These are phyloP conservation scores for Embiotoca jacksoni DNA, from an alignment of 2,113 vertebrate species.

Conservation along the genomic window DNA sequence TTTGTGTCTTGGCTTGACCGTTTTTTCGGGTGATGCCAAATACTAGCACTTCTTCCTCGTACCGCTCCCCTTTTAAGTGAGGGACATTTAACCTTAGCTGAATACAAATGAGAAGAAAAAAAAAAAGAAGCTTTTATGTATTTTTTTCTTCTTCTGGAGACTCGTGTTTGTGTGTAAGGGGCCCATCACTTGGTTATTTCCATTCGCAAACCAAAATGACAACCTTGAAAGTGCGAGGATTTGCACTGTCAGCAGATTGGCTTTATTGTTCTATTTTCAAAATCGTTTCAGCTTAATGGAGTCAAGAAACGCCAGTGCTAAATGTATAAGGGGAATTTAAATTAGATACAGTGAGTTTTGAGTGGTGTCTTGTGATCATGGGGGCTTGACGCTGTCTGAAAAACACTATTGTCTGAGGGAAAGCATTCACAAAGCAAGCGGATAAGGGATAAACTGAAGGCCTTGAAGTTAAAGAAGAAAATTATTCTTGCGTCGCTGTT, in stretches of 20 bases:
- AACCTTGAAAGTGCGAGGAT: background rate
- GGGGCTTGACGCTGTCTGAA: background rate
- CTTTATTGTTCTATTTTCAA: conserved; percentile 31
- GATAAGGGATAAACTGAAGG: conserved; percentile 4
- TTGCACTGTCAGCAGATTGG: background rate
- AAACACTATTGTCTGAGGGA: conserved; percentile 8
- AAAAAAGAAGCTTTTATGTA: background rate
- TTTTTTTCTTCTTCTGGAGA: background rate
- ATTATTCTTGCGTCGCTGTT: background rate
- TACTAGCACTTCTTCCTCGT: background rate
- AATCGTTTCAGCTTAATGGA: background rate
- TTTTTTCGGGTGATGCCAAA: background rate
- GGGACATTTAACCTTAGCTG: background rate
- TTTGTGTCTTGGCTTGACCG: conserved; percentile 1
- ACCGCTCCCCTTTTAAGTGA: background rate
- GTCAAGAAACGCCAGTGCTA: conserved; percentile 2
- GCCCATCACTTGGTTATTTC: conserved; percentile 8
- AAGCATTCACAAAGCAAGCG: background rate
- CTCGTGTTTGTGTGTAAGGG: background rate
- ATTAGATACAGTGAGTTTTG: conserved; percentile 14
- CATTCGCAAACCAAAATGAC: background rate
- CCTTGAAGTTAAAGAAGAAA: conserved; percentile 18
- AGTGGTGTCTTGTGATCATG: conserved; percentile 2
- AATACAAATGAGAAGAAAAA: conserved; percentile 27
- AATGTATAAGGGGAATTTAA: conserved; percentile 3